Conservation (phyloP, 2,113 vertebrate species). For the Cochlearius cochlearius region DNA sequence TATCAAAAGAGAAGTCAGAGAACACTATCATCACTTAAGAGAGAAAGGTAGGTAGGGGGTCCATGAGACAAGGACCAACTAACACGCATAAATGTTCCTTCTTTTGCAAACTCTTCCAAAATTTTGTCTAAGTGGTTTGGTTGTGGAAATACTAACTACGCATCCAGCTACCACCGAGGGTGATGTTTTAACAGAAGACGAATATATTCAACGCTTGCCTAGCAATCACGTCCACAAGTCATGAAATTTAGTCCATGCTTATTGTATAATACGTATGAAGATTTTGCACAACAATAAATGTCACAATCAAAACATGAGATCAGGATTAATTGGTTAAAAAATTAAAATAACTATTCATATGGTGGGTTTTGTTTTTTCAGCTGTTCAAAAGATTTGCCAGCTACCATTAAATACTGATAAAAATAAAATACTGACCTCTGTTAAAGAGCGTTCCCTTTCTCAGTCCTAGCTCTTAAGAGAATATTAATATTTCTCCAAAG, state of each 20-base stretch:
- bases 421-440: background rate
- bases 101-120: background rate
- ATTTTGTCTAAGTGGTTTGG: background rate
- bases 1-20: background rate
- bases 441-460: background rate
- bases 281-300: background rate
- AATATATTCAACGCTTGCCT: background rate
- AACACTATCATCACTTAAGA: background rate
- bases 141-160: background rate
- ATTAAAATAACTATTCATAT: background rate
- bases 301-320: background rate
- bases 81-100: rapidly evolving
- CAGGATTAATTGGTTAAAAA: background rate
- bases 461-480: background rate
- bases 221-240: background rate
- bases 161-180: background rate
- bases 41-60: background rate
- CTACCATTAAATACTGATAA: background rate
- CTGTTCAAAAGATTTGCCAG: background rate
- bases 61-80: background rate
- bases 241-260: background rate
- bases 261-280: background rate
- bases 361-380: background rate
- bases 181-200: background rate
- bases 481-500: background rate